A percentile compares a stretch with the other conserved stretches of the same genome.
Evolutionary conservation across 2,888 invertebrate species (phyloP).

Genomic region (Formica aserva): DNA sequence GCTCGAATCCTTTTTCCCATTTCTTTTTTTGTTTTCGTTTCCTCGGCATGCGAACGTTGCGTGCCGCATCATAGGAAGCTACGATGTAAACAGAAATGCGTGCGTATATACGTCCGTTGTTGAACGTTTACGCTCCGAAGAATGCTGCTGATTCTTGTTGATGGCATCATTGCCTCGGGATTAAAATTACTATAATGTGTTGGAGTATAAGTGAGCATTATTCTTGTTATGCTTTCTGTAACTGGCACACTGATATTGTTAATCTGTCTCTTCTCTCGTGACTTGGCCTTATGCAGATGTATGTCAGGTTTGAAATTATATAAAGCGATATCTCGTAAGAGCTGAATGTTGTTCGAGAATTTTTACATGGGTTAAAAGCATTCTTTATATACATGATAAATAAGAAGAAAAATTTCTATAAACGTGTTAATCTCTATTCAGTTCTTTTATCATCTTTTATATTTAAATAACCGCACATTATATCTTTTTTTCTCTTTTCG

Average conservation of each 20-base stretch:
- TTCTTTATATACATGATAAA: neutral
- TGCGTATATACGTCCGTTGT: slow-evolving; percentile 24
- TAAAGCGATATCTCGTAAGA: slow-evolving; percentile 3
- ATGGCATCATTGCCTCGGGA: slow-evolving; percentile 31
- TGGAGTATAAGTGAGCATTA: neutral
- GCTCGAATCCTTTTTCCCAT: slow-evolving; percentile 6
- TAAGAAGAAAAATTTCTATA: slow-evolving; percentile 3
- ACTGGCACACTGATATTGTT: neutral
- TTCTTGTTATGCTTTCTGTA: slow-evolving; percentile 2
- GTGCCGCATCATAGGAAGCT: slow-evolving; percentile 35
- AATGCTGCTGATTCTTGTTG: neutral
- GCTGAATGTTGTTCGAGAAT: neutral
- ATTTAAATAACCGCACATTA: neutral
- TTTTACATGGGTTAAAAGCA: slow-evolving; percentile 5
- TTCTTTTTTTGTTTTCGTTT: neutral
- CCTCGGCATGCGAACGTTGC: slow-evolving; percentile 19
- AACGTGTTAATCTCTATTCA: neutral
- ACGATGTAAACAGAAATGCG: slow-evolving; percentile 51
- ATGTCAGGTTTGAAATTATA: neutral
- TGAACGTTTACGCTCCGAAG: slow-evolving; percentile 11
- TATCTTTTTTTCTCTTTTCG: neutral
- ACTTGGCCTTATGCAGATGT: slow-evolving; percentile 7
- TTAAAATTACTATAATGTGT: slow-evolving; percentile 23
- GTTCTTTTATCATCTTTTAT: neutral
- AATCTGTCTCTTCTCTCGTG: neutral